Evolutionary conservation across 1,140 invertebrate species (phyloP).

Genomic region (Apis cerana): DNA sequence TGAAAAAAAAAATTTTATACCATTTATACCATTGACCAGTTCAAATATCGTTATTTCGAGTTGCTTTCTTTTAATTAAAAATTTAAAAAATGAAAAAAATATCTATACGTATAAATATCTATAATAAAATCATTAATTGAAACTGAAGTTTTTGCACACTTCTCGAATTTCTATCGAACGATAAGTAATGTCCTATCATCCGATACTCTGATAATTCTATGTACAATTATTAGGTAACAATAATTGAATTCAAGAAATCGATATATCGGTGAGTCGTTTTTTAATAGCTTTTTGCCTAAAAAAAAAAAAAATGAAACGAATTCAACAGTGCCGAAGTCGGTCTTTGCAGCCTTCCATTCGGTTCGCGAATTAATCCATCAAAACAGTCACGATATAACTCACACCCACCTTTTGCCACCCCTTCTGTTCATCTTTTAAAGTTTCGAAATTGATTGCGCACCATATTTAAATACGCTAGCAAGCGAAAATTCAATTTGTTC

Average conservation of each 20-base stretch:
- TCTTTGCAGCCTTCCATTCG: slow-evolving; percentile 74
- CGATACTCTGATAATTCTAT: neutral
- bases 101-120: neutral
- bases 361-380: slow-evolving; percentile 79
- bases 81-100: neutral
- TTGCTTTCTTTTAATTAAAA: neutral
- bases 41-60: neutral
- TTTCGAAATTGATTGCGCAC: slow-evolving; percentile 68
- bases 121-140: neutral
- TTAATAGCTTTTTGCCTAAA: slow-evolving; percentile 50
- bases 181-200: too few species aligned
- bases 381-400: slow-evolving; percentile 74
- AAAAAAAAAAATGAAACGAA: slow-evolving; percentile 62
- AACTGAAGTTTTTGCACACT: neutral
- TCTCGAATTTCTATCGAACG: too few species aligned
- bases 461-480: slow-evolving; percentile 66
- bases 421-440: slow-evolving; percentile 51
- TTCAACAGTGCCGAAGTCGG: slow-evolving; percentile 62
- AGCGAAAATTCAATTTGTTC: slow-evolving; percentile 37
- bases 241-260: slow-evolving; percentile 52
- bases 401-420: slow-evolving; percentile 64
- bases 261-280: slow-evolving; percentile 58
- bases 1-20: neutral
- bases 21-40: neutral
- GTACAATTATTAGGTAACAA: neutral